Conservation (phyloP, 2,888 invertebrate species). For the Pyrocoelia pectoralis region DNA sequence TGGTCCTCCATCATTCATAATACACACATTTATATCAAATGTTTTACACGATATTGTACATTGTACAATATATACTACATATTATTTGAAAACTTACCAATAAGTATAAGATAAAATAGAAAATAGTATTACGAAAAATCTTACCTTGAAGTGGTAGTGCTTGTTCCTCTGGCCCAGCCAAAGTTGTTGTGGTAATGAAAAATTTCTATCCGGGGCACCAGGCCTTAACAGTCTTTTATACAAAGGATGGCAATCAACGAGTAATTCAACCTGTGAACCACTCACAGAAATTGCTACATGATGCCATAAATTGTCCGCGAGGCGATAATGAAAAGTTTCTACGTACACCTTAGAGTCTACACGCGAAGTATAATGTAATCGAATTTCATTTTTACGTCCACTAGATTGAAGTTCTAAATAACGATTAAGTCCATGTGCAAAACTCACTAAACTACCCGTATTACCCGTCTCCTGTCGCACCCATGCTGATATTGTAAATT, state of each 20-base stretch:
- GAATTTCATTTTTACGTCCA: conserved; percentile 85
- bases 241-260: conserved; percentile 86
- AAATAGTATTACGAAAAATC: too few relatives aligned
- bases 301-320: conserved; percentile 91
- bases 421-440: conserved; percentile 83
- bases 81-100: too few relatives aligned
- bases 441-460: conserved; percentile 83
- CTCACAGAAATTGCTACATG: conserved; percentile 84
- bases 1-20: too few relatives aligned
- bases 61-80: too few relatives aligned
- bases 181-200: conserved; percentile 76
- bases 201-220: conserved; percentile 77
- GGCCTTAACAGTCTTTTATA: conserved; percentile 80
- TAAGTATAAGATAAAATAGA: too few relatives aligned
- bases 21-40: too few relatives aligned
- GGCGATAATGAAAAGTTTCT: conserved; percentile 86
- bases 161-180: conserved; percentile 91
- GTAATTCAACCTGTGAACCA: conserved; percentile 82
- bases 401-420: conserved; percentile 92
- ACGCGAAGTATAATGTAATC: conserved; percentile 80
- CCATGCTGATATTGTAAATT: conserved; percentile 82
- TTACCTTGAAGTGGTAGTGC: conserved; percentile 88
- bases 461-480: conserved; percentile 82
- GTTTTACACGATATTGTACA: too few relatives aligned
- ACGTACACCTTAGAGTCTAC: conserved; percentile 73